Evolutionary conservation across 2,797 vertebrate genomes (phyloP).

Genomic region (Peromyscus nudipes): DNA sequence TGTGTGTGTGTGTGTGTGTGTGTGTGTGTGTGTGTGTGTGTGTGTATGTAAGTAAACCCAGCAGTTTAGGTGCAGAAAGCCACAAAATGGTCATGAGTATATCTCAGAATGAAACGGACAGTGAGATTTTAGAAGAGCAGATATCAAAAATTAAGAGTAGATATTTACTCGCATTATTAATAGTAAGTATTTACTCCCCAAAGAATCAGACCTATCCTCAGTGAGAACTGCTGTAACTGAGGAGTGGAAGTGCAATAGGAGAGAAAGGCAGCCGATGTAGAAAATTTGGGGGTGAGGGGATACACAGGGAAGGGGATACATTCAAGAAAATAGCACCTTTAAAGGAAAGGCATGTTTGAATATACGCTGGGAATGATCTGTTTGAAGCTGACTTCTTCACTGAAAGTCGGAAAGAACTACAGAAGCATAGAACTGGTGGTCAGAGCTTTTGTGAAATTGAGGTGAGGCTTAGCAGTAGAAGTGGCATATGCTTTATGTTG

Average conservation of each 20-base stretch:
- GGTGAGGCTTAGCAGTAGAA: background rate
- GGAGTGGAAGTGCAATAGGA: background rate
- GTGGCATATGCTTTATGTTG: background rate
- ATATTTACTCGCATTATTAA: background rate
- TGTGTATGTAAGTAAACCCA: background rate
- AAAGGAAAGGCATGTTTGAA: background rate
- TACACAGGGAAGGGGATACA: background rate
- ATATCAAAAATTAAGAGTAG: background rate
- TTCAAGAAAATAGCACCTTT: background rate
- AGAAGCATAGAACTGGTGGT: background rate
- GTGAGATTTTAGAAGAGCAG: background rate
- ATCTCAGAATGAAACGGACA: background rate
- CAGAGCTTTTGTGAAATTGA: background rate
- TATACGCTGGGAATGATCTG: background rate
- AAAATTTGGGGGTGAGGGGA: background rate
- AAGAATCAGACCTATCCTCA: background rate
- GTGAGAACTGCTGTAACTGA: background rate
- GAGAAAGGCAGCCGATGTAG: background rate
- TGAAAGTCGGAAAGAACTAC: background rate
- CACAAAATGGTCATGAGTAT: background rate
- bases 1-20: no score
- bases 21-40: no score
- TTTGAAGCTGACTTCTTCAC: background rate
- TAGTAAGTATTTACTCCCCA: background rate
- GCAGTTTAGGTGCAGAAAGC: slow-evolving; percentile 9